These are phyloP conservation scores for Bagarius yarrelli DNA, from an alignment of 2,113 vertebrate genomes.

Conservation along the genomic window DNA sequence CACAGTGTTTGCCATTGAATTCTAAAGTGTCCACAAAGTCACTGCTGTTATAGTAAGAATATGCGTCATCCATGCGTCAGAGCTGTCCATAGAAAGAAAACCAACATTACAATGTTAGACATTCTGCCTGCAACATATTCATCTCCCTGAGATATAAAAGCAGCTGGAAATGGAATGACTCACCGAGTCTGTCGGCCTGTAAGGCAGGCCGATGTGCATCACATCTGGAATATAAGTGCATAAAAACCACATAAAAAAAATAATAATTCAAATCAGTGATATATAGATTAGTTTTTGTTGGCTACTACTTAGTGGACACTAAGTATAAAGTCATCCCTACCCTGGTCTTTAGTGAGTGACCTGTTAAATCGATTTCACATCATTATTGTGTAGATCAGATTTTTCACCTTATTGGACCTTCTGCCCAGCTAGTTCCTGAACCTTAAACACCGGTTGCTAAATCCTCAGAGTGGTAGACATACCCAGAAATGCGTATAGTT, in stretches of 20 bases:
- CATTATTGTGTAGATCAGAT: slow-evolving; percentile 21
- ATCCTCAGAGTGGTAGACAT: slow-evolving; percentile 10
- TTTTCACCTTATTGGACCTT: neutral
- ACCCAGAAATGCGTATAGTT: neutral
- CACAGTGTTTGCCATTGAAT: neutral
- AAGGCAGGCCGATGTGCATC: slow-evolving; percentile 17
- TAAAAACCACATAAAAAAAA: slow-evolving; percentile 4
- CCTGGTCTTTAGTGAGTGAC: neutral
- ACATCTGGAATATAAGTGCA: slow-evolving; percentile 48
- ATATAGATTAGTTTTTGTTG: neutral
- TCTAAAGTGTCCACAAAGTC: neutral
- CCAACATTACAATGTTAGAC: slow-evolving; percentile 12
- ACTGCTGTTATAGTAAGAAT: neutral
- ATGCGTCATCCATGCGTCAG: neutral
- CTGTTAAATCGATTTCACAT: neutral
- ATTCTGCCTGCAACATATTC: slow-evolving; percentile 37
- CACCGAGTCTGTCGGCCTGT: slow-evolving; percentile 30
- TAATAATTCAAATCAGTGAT: slow-evolving; percentile 1
- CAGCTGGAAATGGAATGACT: slow-evolving; percentile 45
- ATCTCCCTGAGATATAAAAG: slow-evolving; percentile 29
- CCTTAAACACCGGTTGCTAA: slow-evolving; percentile 31
- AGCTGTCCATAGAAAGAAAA: slow-evolving; percentile 6
- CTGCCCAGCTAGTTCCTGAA: slow-evolving; percentile 31
- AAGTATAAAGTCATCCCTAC: neutral
- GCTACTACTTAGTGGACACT: neutral